Percentiles rank a stretch among this genome's conserved stretches.
phyloP scores from a whole-genome alignment of 1,140 invertebrate genomes.

The Drosophila pectinifera region DNA sequence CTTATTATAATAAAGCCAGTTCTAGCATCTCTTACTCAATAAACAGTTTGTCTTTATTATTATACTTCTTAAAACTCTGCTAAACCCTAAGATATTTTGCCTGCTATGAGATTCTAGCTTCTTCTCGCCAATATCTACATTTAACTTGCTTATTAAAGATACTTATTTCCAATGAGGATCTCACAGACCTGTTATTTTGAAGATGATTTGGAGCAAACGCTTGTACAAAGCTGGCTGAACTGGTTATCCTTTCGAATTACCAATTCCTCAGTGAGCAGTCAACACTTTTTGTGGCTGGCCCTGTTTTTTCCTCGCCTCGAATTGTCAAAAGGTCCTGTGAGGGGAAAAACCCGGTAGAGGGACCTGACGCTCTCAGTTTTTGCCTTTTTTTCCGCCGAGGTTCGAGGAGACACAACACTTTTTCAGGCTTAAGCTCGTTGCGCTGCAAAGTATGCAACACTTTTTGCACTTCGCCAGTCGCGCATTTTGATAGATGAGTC shows the following conservation, averaged over 20 bases:
- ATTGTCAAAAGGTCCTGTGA: conserved; percentile 45
- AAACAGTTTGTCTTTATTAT: no score
- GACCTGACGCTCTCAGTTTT: conserved; percentile 7
- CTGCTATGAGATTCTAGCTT: no score
- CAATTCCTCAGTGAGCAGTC: conserved; percentile 39
- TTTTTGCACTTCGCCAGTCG: conserved; percentile 66
- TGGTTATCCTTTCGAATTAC: conserved; percentile 33
- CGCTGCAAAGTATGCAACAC: conserved; percentile 69
- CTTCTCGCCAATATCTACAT: no score
- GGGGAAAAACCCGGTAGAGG: neutral
- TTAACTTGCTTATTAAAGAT: neutral
- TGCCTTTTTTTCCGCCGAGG: neutral
- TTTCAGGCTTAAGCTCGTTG: conserved; percentile 52
- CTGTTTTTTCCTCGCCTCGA: conserved; percentile 40
- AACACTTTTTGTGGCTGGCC: conserved; percentile 35
- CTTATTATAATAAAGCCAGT: no score
- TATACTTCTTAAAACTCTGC: no score
- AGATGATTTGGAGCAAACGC: conserved; percentile 3
- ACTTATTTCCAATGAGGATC: no score
- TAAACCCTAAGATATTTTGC: no score
- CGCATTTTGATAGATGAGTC: conserved; percentile 80
- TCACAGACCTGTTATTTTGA: neutral
- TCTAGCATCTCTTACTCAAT: no score
- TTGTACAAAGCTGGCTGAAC: neutral
- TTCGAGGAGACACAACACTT: conserved; percentile 59